Percentiles rank a stretch among this genome's conserved stretches.
These are phyloP conservation scores for Aphaenogaster floridana DNA, from an alignment of 1,140 invertebrate species.

Conservation along the genomic window DNA sequence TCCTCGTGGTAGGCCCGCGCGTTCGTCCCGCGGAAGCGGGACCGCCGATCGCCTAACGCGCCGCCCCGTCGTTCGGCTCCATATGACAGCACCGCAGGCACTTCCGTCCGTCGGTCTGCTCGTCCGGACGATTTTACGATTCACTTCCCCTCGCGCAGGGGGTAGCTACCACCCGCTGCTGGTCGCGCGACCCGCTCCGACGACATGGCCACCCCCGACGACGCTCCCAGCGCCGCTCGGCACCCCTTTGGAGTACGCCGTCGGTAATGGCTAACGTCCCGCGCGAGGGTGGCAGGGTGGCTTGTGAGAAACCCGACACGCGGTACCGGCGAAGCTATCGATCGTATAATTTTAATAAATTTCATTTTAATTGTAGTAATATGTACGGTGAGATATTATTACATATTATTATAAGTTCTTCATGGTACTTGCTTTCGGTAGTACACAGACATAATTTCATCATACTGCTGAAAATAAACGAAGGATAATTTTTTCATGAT, in stretches of 20 bases:
- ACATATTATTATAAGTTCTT: too few relatives aligned
- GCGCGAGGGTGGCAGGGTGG: conserved; percentile 2
- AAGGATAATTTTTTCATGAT: too few relatives aligned
- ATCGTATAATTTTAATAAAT: background rate
- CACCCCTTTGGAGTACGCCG: conserved; percentile 25
- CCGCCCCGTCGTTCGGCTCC: conserved; percentile 69
- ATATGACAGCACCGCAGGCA: conserved; percentile 67
- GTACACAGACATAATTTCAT: too few relatives aligned
- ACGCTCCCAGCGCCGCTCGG: conserved; percentile 50
- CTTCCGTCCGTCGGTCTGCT: conserved; percentile 15
- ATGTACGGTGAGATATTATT: too few relatives aligned
- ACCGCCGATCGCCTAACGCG: conserved; percentile 72
- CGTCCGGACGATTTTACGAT: conserved; percentile 19
- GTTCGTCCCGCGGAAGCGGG: conserved; percentile 21
- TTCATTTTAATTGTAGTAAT: too few relatives aligned
- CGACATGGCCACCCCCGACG: conserved; percentile 32
- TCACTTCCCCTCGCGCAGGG: conserved; percentile 46
- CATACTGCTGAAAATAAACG: too few relatives aligned
- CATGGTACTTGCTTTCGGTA: too few relatives aligned
- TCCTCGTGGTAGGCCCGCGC: conserved; percentile 11
- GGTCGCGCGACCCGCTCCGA: conserved; percentile 5
- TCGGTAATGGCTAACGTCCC: conserved; percentile 49
- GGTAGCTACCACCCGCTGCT: conserved; percentile 36
- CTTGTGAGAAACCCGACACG: background rate
- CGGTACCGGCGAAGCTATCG: conserved; percentile 22